These are phyloP conservation scores for Rhamnusium bicolor DNA, from an alignment of 2,888 invertebrate species.

Conservation along the genomic window DNA sequence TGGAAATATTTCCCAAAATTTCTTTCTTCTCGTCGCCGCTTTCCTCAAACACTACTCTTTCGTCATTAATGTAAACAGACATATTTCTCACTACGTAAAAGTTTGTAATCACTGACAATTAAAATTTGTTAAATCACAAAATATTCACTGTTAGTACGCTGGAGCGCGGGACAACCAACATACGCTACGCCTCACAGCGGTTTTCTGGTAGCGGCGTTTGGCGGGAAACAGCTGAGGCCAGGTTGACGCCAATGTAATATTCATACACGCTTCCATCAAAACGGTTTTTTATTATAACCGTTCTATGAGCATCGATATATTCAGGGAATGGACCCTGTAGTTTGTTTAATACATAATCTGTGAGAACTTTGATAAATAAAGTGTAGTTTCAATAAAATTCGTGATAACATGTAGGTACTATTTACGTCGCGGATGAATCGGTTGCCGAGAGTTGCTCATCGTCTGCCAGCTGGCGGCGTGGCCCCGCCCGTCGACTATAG, in stretches of 20 bases:
- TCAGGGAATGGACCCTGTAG: not conserved
- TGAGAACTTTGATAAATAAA: slow-evolving; percentile 35
- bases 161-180: slow-evolving; percentile 70
- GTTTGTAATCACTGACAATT: slow-evolving; percentile 59
- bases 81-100: slow-evolving; percentile 62
- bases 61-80: slow-evolving; percentile 74
- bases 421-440: slow-evolving; percentile 69
- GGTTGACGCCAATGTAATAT: slow-evolving; percentile 70
- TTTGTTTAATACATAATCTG: slow-evolving; percentile 35
- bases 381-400: slow-evolving; percentile 33
- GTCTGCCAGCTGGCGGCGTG: slow-evolving; percentile 75
- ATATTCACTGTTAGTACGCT: slow-evolving; percentile 60
- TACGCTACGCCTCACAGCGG: slow-evolving; percentile 75
- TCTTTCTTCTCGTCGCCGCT: slow-evolving; percentile 74
- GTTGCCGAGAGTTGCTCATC: slow-evolving; percentile 70
- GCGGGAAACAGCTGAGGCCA: slow-evolving; percentile 82
- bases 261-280: slow-evolving; percentile 65
- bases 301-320: not conserved
- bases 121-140: slow-evolving; percentile 46
- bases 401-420: slow-evolving; percentile 63
- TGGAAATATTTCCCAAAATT: slow-evolving; percentile 71
- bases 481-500: slow-evolving; percentile 73
- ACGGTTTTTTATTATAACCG: not conserved
- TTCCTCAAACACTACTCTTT: slow-evolving; percentile 73
- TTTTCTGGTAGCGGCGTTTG: slow-evolving; percentile 79